Conservation (phyloP, 1,140 invertebrate genomes). For the Periplaneta americana region DNA sequence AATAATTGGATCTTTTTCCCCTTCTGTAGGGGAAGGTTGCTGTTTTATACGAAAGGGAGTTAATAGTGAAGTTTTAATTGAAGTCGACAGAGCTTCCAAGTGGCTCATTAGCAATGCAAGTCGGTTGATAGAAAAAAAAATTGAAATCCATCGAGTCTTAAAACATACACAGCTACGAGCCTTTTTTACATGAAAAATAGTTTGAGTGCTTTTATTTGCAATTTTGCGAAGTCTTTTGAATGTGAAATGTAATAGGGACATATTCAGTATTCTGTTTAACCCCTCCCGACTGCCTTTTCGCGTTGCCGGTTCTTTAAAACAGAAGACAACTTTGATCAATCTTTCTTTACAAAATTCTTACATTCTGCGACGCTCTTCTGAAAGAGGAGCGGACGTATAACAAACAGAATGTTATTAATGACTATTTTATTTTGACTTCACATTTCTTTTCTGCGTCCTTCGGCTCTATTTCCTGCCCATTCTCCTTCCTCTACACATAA, state of each 20-base stretch:
- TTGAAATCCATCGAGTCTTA: too few species aligned
- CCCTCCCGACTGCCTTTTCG: too few species aligned
- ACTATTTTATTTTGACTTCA: too few species aligned
- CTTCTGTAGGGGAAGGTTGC: not conserved
- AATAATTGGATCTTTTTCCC: not conserved
- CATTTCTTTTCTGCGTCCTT: too few species aligned
- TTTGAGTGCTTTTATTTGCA: not conserved
- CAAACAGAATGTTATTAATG: too few species aligned
- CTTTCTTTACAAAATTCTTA: not conserved
- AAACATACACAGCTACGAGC: too few species aligned
- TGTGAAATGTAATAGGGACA: not conserved
- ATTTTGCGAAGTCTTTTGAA: not conserved
- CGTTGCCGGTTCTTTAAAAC: not conserved
- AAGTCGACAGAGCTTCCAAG: constrained; percentile 19
- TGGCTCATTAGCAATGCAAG: constrained; percentile 34
- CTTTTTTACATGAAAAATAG: too few species aligned
- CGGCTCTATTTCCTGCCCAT: too few species aligned
- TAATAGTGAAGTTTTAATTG: not conserved
- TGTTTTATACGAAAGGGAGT: not conserved
- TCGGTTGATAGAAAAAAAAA: constrained; percentile 30
- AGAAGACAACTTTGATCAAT: not conserved
- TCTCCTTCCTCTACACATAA: too few species aligned
- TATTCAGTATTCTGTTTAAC: not conserved
- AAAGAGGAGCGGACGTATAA: too few species aligned
- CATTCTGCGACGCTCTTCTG: too few species aligned